phyloP scores from a whole-genome alignment of 2,888 invertebrate genomes.

The Trichopria drosophilae region DNA sequence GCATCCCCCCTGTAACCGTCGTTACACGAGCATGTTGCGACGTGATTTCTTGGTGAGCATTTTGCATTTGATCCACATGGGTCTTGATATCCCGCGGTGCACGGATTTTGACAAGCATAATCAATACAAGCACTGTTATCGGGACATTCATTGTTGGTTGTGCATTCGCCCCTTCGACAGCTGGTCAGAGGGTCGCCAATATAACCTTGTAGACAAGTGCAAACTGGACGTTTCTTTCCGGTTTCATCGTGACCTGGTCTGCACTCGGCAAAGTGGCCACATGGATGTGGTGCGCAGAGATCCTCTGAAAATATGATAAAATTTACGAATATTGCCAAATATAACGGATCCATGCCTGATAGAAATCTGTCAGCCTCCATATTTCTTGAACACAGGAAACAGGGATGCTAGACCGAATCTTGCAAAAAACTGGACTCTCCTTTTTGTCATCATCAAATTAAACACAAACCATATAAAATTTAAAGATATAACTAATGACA shows the following conservation, averaged over 20 bases:
- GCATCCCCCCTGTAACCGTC: slow-evolving; percentile 68
- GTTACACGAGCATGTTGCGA: slow-evolving; percentile 82
- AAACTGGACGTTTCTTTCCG: slow-evolving; percentile 81
- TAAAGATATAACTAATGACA: too few relatives aligned
- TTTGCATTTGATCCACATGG: slow-evolving; percentile 78
- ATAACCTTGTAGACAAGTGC: slow-evolving; percentile 78
- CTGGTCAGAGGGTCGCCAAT: slow-evolving; percentile 74
- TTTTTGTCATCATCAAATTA: too few relatives aligned
- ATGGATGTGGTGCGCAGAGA: slow-evolving; percentile 85
- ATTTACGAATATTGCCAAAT: too few relatives aligned
- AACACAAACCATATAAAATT: too few relatives aligned
- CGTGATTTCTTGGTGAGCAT: slow-evolving; percentile 75
- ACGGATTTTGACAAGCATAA: slow-evolving; percentile 71
- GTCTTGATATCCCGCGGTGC: slow-evolving; percentile 67
- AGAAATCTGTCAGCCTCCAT: too few relatives aligned
- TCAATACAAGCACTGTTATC: slow-evolving; percentile 78
- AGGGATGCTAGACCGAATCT: too few relatives aligned
- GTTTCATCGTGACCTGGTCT: slow-evolving; percentile 81
- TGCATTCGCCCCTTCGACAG: slow-evolving; percentile 80
- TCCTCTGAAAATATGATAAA: slow-evolving; percentile 65
- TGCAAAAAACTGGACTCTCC: too few relatives aligned
- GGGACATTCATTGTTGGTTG: slow-evolving; percentile 74
- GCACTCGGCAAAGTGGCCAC: slow-evolving; percentile 77
- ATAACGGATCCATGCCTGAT: too few relatives aligned
- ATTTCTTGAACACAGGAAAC: too few relatives aligned